Percentiles rank a stretch among this genome's conserved stretches.
These are phyloP conservation scores for Epistrophella euchroma DNA, from an alignment of 2,888 invertebrate genomes.

Conservation along the genomic window DNA sequence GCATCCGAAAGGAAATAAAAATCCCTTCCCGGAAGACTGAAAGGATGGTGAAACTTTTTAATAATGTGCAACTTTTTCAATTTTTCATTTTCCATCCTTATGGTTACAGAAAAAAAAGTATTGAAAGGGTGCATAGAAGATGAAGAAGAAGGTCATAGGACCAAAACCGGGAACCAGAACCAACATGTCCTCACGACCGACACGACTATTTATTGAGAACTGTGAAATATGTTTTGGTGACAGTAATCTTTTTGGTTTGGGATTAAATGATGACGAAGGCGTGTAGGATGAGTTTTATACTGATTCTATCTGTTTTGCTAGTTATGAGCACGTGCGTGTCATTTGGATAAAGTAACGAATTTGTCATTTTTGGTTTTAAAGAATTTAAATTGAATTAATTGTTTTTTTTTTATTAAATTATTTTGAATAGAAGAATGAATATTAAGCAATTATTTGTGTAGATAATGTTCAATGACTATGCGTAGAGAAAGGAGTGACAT, in stretches of 20 bases:
- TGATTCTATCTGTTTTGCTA: constrained; percentile 62
- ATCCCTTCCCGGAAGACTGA: constrained; percentile 35
- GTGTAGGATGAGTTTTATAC: constrained; percentile 47
- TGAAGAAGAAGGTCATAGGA: constrained; percentile 79
- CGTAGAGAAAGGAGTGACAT: constrained; percentile 38
- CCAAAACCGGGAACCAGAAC: constrained; percentile 2
- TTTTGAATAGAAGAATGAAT: constrained; percentile 13
- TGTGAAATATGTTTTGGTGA: constrained; percentile 84
- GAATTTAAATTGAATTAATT: constrained; percentile 37
- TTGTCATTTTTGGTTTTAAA: constrained; percentile 51
- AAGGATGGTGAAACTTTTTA: constrained; percentile 56
- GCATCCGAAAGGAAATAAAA: neutral
- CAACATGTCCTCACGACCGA: constrained; percentile 70
- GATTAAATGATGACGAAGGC: constrained; percentile 80
- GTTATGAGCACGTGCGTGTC: constrained; percentile 69
- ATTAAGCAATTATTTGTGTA: constrained; percentile 57
- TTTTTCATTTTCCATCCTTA: constrained; percentile 59
- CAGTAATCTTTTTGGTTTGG: constrained; percentile 83
- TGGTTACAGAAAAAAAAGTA: constrained; percentile 21
- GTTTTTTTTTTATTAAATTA: constrained; percentile 14
- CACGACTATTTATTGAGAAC: constrained; percentile 61
- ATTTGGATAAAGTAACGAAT: constrained; percentile 68
- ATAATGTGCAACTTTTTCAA: constrained; percentile 70
- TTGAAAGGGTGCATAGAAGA: constrained; percentile 34
- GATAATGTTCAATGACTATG: constrained; percentile 35